These are phyloP conservation scores for Erebia epiphron DNA, from an alignment of 2,888 invertebrate genomes.

Conservation along the genomic window DNA sequence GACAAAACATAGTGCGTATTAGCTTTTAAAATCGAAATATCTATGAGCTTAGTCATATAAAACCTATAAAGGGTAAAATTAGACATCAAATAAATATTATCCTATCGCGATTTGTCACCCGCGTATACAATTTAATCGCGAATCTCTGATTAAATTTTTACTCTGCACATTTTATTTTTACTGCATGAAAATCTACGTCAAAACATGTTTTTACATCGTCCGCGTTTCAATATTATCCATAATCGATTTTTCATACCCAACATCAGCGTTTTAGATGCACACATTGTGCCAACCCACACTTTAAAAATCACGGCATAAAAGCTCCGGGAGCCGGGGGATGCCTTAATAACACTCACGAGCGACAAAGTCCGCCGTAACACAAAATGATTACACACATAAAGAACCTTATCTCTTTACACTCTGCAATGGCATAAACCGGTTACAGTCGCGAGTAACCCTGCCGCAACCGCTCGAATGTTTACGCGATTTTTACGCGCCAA, in stretches of 20 bases:
- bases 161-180: not conserved
- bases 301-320: constrained; percentile 56
- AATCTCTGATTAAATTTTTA: not conserved
- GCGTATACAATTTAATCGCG: not conserved
- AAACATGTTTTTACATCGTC: constrained; percentile 9
- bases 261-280: constrained; percentile 27
- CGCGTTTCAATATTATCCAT: constrained; percentile 14
- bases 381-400: constrained; percentile 80
- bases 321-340: constrained; percentile 51
- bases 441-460: constrained; percentile 72
- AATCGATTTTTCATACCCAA: constrained; percentile 23
- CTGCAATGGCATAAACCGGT: constrained; percentile 71
- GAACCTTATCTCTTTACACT: constrained; percentile 78
- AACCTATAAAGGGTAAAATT: not conserved
- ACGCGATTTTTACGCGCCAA: constrained; percentile 79
- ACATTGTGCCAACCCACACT: constrained; percentile 48
- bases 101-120: constrained; percentile 8
- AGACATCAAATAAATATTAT: constrained; percentile 1
- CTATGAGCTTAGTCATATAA: constrained; percentile 11
- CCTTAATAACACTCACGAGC: constrained; percentile 71
- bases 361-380: constrained; percentile 70
- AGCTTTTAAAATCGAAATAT: not conserved
- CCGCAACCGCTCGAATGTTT: constrained; percentile 74
- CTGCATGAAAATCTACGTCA: not conserved
- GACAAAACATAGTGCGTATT: not conserved